Evolutionary conservation across 2,888 invertebrate species (phyloP), one percentile per base, ranked within the genome.

Genomic region (Theretra japonica): DNA sequence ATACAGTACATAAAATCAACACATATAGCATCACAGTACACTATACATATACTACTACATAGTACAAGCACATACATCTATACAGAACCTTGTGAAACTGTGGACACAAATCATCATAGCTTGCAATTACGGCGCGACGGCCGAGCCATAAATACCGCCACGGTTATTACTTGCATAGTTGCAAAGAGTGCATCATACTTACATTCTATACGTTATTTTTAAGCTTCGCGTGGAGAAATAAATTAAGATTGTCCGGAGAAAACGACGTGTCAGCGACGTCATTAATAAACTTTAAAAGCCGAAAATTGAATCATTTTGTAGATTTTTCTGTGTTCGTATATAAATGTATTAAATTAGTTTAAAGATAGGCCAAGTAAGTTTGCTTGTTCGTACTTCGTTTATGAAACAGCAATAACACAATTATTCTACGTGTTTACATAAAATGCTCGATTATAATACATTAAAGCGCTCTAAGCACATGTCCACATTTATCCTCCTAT

Each of bases 121-220:
- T 87, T 86, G 91, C 91, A 92, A 93, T 92, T 92, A 92, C 88
- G 79, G 78, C 81, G 78, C 83, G 83, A 81, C 80, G 78, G 81
- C 77, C 72, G 82, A 77, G 77, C 81, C 90, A 86, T 92, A 90
- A 91, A 92, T 91, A 91, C 83, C 78, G 73, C 71, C 72, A 70
- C 77, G 80, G 88, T 86, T 91, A 90, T 92, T 90, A 90, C 88
- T 85, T 89, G 90, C 92, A 91, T 90, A 91, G 90, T 91, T 91
- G 84, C 80, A 84, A 89, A 88, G 86, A 88, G 58, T 70, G 70
- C 70, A 70, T 70, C 79, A 75, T 82, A 78, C 81, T 69, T 69
- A 69, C 28, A 8, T 50, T 48, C 17, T n/a, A 50, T 19, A 53
- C 30, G 28, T 53, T 69, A 53, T 28, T 69, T 72, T 72, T 68